Base-by-base conservation (phyloP, 2,888 invertebrate genomes). In the Harpagoxenus sublaevis region DNA sequence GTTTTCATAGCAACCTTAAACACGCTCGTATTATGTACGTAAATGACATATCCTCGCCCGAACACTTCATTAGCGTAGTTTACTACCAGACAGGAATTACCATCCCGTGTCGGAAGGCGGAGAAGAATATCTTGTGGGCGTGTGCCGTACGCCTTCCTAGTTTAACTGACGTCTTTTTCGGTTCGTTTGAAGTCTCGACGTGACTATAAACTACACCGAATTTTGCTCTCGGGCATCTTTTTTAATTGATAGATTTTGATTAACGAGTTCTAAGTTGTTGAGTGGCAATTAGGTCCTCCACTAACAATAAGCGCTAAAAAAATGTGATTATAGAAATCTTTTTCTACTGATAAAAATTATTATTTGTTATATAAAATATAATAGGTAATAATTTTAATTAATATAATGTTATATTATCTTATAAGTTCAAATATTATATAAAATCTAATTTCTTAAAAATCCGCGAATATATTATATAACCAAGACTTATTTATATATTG, bases 151-250 rank as follows among this genome's bases (percentile, higher is more conserved):
- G 87, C 87, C 87, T 86, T 75, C 68, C 74, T 82, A 70, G 53
- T 71, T 73, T 55, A 48, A 62, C 57, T 86, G 88, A 89, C 81
- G 86, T 89, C 89, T 89, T 86, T 89, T 81, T 89, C 84, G 83
- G 65, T 42, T 53, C 28, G 53, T 65, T 65, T 53, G 39, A 45
- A 77, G 39, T 18, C 8, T 28, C 39, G 4, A 45, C 28, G 51
- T 42, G 28, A 48, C 18, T 51, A 12, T 51, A 51, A 65, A 65
- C 18, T 28, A 42, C 28, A 15, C 2, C 18, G 2, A 53, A 28
- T 53, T 42, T 65, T 62, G 4, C 23, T 28, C 2, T 28, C 2
- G 42, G 0, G 39, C 12, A 48, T 53, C 12, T 35, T 42, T 62
- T 48, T 45, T 23, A 15, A 45, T 39, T 65, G 51, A 77, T 39